phyloP scores from a whole-genome alignment of 2,113 vertebrate genomes.

The Vidua macroura region DNA sequence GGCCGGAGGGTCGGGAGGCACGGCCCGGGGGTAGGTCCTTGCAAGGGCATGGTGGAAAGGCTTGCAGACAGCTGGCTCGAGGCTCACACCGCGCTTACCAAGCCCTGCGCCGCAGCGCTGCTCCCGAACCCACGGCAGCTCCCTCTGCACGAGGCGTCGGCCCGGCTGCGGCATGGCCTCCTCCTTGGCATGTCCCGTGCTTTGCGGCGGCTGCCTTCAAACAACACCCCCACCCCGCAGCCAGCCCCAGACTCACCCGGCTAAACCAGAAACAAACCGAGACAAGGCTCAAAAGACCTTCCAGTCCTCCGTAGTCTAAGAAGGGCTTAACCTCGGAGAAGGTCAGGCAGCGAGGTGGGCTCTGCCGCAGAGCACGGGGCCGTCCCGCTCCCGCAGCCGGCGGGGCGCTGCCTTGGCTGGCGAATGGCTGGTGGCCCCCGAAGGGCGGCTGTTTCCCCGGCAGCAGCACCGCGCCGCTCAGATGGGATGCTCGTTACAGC shows the following conservation, averaged over 20 bases:
- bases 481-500: background rate
- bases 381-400: background rate
- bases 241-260: background rate
- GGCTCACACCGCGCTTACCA: background rate
- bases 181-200: background rate
- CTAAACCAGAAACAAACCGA: background rate
- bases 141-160: background rate
- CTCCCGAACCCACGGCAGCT: background rate
- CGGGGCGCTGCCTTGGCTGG: background rate
- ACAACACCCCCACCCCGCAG: background rate
- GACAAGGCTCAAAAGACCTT: background rate
- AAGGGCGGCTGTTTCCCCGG: background rate
- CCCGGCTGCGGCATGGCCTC: background rate
- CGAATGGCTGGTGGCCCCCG: background rate
- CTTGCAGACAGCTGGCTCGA: background rate
- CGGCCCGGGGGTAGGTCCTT: rapidly evolving
- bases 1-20: background rate
- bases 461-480: background rate
- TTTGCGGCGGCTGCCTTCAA: background rate
- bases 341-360: background rate
- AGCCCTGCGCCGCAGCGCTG: background rate
- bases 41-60: background rate
- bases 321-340: background rate
- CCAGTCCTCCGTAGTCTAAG: background rate
- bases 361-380: background rate